These are phyloP conservation scores for Atethmia centrago DNA, from an alignment of 2,888 invertebrate species.

Conservation along the genomic window DNA sequence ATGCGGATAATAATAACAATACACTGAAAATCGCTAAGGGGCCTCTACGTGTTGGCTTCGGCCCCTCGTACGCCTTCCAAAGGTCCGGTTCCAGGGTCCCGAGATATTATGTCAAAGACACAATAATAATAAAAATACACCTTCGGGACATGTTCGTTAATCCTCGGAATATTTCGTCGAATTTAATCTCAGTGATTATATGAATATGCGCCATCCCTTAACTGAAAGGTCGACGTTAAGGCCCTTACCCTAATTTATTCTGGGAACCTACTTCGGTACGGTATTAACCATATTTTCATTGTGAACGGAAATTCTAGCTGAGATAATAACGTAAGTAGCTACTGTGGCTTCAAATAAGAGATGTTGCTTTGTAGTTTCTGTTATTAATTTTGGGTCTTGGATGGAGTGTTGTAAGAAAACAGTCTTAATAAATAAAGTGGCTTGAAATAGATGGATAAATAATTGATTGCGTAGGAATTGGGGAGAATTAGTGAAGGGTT, in stretches of 20 bases:
- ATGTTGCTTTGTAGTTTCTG: conserved; percentile 38
- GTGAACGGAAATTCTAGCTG: conserved; percentile 53
- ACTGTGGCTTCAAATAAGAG: conserved; percentile 42
- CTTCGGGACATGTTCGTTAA: conserved; percentile 64
- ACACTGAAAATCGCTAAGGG: too few species aligned
- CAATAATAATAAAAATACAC: conserved; percentile 70
- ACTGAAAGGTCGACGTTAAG: conserved; percentile 66
- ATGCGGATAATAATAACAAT: conserved; percentile 62
- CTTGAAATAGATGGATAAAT: background rate
- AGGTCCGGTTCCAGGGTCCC: too few species aligned
- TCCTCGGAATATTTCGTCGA: conserved; percentile 72
- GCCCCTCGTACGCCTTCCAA: too few species aligned
- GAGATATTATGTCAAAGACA: too few species aligned
- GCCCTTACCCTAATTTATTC: conserved; percentile 70
- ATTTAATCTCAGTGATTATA: conserved; percentile 76
- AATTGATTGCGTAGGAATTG: background rate
- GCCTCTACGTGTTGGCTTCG: too few species aligned
- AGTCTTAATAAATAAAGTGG: background rate
- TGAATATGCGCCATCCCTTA: conserved; percentile 67
- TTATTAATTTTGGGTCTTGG: background rate
- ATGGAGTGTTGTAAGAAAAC: background rate
- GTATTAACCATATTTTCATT: conserved; percentile 67
- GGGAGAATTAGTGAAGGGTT: background rate
- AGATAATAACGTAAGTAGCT: conserved; percentile 55
- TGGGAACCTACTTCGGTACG: conserved; percentile 54